These are phyloP conservation scores for Tillus elongatus DNA, from an alignment of 2,888 invertebrate species.

Conservation along the genomic window DNA sequence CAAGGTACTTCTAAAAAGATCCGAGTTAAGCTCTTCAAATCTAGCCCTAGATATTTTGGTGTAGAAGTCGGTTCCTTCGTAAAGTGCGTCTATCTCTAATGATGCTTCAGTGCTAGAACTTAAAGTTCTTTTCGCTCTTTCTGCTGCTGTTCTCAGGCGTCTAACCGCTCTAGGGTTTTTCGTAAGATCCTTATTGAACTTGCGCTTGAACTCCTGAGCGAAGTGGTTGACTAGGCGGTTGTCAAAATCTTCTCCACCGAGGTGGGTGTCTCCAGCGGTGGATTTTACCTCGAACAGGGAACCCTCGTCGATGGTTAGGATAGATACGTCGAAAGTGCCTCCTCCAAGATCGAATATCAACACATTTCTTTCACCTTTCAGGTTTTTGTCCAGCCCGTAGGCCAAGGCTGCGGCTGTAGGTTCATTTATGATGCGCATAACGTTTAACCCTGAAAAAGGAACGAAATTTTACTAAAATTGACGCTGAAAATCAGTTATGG, in stretches of 20 bases:
- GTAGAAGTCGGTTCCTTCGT: slow-evolving; percentile 46
- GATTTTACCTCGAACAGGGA: slow-evolving; percentile 78
- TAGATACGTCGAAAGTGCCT: slow-evolving; percentile 73
- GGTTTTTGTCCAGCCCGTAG: slow-evolving; percentile 60
- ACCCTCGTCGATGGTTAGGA: slow-evolving; percentile 70
- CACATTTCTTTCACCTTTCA: slow-evolving; percentile 53
- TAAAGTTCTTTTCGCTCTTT: slow-evolving; percentile 45
- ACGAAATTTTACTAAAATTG: no score
- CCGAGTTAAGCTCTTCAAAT: slow-evolving; percentile 67
- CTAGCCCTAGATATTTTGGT: slow-evolving; percentile 66
- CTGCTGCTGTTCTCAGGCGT: slow-evolving; percentile 45
- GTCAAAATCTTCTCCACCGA: slow-evolving; percentile 65
- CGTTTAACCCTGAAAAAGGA: slow-evolving; percentile 50
- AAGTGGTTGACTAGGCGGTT: slow-evolving; percentile 51
- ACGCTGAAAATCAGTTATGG: no score
- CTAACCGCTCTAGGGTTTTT: slow-evolving; percentile 42
- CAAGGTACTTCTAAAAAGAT: slow-evolving; percentile 63
- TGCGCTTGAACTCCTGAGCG: slow-evolving; percentile 49
- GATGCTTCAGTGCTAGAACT: slow-evolving; percentile 46
- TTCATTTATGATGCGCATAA: slow-evolving; percentile 74
- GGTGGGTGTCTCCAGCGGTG: slow-evolving; percentile 77
- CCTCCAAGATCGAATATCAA: slow-evolving; percentile 57
- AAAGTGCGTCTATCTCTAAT: slow-evolving; percentile 45
- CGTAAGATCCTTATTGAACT: slow-evolving; percentile 43
- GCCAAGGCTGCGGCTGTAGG: slow-evolving; percentile 64